Conservation (phyloP, 2,797 vertebrate genomes). For the Cryptoblepharus egeriae region DNA sequence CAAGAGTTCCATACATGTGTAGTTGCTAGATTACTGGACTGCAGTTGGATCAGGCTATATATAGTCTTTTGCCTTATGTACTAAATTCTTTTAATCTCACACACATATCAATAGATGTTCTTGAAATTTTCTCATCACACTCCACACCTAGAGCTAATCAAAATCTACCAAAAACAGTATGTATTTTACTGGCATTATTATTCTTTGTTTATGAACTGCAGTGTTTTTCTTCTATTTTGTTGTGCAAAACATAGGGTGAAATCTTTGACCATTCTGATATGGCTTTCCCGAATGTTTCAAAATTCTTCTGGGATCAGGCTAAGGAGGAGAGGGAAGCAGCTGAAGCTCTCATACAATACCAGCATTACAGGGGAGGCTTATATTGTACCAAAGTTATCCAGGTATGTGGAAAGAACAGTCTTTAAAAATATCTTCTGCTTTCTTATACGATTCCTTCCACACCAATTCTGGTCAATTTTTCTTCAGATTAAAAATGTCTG, state of each 20-base stretch:
- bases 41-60: not conserved
- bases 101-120: not conserved
- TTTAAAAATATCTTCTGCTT: not conserved
- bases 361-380: slow-evolving; percentile 76
- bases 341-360: slow-evolving; percentile 77
- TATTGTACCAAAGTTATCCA: slow-evolving; percentile 79
- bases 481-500: slow-evolving; percentile 2
- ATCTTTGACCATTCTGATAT: slow-evolving; percentile 79
- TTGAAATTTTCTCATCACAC: not conserved
- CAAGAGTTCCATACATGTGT: not conserved
- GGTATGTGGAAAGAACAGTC: slow-evolving; percentile 54
- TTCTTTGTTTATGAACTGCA: not conserved
- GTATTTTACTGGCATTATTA: not conserved
- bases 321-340: slow-evolving; percentile 72
- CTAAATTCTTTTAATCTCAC: not conserved
- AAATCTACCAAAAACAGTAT: slow-evolving; percentile 1
- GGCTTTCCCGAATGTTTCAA: slow-evolving; percentile 75
- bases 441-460: not conserved
- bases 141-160: not conserved
- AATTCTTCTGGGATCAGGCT: slow-evolving; percentile 78
- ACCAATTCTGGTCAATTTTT: not conserved
- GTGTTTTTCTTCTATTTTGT: slow-evolving; percentile 1
- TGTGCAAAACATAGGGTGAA: slow-evolving; percentile 70
- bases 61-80: not conserved
- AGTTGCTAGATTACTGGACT: not conserved